A percentile compares a stretch with the other conserved stretches of the same genome.
These are phyloP conservation scores for Ceramica pisi DNA, from an alignment of 2,888 invertebrate genomes.

Conservation along the genomic window DNA sequence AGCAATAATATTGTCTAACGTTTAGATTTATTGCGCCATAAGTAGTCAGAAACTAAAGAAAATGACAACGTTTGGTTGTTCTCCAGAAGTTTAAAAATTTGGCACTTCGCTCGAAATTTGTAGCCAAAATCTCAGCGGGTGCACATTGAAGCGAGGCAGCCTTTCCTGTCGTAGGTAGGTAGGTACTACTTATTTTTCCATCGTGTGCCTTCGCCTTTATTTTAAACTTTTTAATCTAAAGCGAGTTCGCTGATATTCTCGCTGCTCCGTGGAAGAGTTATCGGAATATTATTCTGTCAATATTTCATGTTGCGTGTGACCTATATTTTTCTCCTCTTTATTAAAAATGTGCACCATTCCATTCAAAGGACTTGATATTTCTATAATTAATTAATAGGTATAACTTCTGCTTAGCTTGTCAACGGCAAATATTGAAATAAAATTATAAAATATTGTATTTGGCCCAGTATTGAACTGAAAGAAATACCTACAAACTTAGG, in stretches of 20 bases:
- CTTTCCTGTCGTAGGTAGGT: conserved; percentile 45
- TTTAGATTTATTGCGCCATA: conserved; percentile 29
- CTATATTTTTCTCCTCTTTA: conserved; percentile 29
- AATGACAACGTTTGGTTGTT: conserved; percentile 67
- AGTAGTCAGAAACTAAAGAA: conserved; percentile 53
- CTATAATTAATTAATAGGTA: conserved; percentile 3
- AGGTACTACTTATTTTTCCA: conserved; percentile 56
- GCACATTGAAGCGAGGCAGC: conserved; percentile 45
- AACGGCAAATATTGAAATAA: neutral
- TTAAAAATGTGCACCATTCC: conserved; percentile 14
- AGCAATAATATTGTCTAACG: conserved; percentile 28
- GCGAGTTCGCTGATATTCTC: conserved; percentile 33
- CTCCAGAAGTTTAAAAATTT: conserved; percentile 75
- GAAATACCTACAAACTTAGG: neutral
- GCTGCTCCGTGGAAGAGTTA: conserved; percentile 40
- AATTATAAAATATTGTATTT: neutral
- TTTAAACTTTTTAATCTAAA: conserved; percentile 58
- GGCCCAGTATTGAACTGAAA: neutral
- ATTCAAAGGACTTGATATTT: conserved; percentile 4
- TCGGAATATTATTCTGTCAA: conserved; percentile 53
- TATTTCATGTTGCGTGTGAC: conserved; percentile 46
- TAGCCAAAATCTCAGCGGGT: conserved; percentile 73
- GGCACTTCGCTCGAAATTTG: conserved; percentile 74
- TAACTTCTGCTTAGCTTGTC: neutral
- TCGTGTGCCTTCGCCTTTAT: conserved; percentile 60